Evolutionary conservation across 2,797 vertebrate species (phyloP).

Genomic region (Carapus acus): DNA sequence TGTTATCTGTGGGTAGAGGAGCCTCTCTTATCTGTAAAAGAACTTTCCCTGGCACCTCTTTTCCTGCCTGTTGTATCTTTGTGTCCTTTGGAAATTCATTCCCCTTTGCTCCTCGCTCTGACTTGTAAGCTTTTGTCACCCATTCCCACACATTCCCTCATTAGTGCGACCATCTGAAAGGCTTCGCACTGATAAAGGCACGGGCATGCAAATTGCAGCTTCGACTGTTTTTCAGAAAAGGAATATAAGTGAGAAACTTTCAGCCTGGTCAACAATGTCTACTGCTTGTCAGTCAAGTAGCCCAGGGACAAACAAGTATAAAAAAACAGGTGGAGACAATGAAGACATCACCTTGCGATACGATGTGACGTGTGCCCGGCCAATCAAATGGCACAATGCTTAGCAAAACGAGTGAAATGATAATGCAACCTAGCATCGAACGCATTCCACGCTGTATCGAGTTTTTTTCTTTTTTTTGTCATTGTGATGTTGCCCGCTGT

Average conservation of each 20-base stretch:
- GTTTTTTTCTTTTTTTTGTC: no score
- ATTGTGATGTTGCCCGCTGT: no score
- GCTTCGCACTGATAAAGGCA: slow-evolving; percentile 33
- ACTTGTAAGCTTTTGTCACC: slow-evolving; percentile 22
- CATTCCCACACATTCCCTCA: slow-evolving; percentile 4
- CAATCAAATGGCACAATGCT: slow-evolving; percentile 44
- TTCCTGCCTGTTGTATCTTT: slow-evolving; percentile 19
- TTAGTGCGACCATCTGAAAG: slow-evolving; percentile 24
- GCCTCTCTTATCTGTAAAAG: slow-evolving; percentile 41
- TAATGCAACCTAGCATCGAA: no score
- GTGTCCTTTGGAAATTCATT: slow-evolving; percentile 24
- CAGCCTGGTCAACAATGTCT: slow-evolving; percentile 23
- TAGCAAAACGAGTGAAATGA: no score
- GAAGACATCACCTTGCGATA: slow-evolving; percentile 39
- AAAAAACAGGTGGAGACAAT: slow-evolving; percentile 40
- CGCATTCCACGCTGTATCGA: no score
- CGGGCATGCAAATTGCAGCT: slow-evolving; percentile 17
- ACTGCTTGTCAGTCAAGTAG: slow-evolving; percentile 24
- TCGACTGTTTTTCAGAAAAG: slow-evolving; percentile 23
- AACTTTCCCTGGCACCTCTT: slow-evolving; percentile 23
- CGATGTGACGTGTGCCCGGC: slow-evolving; percentile 44
- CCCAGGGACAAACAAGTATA: slow-evolving; percentile 34
- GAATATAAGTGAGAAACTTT: neutral
- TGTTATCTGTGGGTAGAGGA: slow-evolving; percentile 26
- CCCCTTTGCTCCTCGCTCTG: slow-evolving; percentile 4